Percentiles rank a stretch among this genome's conserved stretches.
These are phyloP conservation scores for Trogon surrucura DNA, from an alignment of 2,113 vertebrate genomes.

Conservation along the genomic window DNA sequence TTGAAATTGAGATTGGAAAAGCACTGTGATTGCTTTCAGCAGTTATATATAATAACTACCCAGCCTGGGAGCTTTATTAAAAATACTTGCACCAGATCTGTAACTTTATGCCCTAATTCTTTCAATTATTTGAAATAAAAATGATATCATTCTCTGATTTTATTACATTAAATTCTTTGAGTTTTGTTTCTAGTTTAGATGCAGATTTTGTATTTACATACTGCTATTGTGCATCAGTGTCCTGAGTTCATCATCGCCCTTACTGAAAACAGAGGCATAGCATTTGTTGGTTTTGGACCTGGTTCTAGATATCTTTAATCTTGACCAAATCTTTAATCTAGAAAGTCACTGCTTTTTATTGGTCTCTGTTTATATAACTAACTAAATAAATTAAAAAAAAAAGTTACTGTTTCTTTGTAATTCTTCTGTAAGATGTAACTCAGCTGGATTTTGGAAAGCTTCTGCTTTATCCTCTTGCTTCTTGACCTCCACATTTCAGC, in stretches of 20 bases:
- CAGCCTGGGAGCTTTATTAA: neutral
- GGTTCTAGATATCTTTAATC: neutral
- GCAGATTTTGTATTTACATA: neutral
- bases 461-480: neutral
- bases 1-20: neutral
- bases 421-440: neutral
- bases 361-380: neutral
- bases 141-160: neutral
- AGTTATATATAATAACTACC: neutral
- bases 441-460: neutral
- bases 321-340: neutral
- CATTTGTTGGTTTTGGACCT: neutral
- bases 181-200: neutral
- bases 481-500: neutral
- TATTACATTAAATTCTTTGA: neutral
- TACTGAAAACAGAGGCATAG: neutral
- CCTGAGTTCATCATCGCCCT: neutral
- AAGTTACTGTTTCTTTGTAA: neutral
- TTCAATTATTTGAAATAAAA: neutral
- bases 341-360: neutral
- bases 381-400: neutral
- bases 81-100: neutral
- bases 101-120: neutral
- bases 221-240: neutral
- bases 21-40: neutral